Evolutionary conservation across 2,888 invertebrate species (phyloP), one percentile per base, ranked within the genome.

Genomic region (Schizaphis graminum): DNA sequence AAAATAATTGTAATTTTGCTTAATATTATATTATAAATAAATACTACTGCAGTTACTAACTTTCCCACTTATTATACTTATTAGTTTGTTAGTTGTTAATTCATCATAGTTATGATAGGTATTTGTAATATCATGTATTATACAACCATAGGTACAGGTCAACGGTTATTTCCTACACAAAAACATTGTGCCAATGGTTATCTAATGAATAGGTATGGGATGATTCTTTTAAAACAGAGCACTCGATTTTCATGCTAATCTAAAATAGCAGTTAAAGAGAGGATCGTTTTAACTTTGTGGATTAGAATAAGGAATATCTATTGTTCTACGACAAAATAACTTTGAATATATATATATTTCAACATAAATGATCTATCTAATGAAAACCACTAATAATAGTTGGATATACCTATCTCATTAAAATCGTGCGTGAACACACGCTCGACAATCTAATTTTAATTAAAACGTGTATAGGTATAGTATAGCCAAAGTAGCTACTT

Each of bases 361-460:
- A 3, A 77, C 35, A 77, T 8, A 77, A 21, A 77, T 77, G 7
- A 21, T 77, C 35, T 35, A 7, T 77, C 7, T 35, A 21, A 24
- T 53, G 53, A 53, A 53, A 88, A 88, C 88, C 53, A 35, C 53
- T 35, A 24, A 88, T 53, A 88, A 35, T 35, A 77, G 16, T 77
- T 77, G 35, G 3, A 7, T 77, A 77, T 77, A 77, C 53, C 11
- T 47, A 77, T 88, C 11, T 47, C 24, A 53, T 53, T 53, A 53
- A 53, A 53, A 88, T 24, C 24, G 3, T 10, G 35, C 24, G 24
- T 24, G 4, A 4, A 24, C 53, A 35, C 4, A n/a, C 10, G 49
- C 35, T 35, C 44, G 35, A 88, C 53, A 88, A 88, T 88, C 53
- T 35, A 35, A 35, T 88, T 88, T 35, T 53, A 88, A 88, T 88